These are phyloP conservation scores for Eurytoma californica DNA, from an alignment of 2,888 invertebrate genomes.

Conservation along the genomic window DNA sequence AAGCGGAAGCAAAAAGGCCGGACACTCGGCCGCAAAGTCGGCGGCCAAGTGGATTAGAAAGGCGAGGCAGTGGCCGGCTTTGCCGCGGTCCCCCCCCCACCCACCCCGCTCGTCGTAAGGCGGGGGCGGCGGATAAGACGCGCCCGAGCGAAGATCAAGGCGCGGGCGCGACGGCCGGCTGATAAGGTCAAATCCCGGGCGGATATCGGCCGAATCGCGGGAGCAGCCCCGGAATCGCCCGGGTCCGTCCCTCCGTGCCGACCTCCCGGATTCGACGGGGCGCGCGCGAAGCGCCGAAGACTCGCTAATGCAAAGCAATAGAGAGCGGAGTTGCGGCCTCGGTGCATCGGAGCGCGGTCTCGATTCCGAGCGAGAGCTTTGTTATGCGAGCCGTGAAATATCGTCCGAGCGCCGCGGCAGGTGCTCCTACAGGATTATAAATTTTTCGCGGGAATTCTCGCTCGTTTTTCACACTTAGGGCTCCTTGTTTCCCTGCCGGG, in stretches of 20 bases:
- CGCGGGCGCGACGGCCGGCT: not conserved
- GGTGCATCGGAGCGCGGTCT: not conserved
- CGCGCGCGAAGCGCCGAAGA: not conserved
- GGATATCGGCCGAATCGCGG: not conserved
- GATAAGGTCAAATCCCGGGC: constrained; percentile 25
- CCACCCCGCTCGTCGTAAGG: not conserved
- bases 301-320: constrained; percentile 23
- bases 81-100: too few species aligned
- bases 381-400: not conserved
- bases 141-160: not conserved
- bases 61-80: not conserved
- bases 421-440: not conserved
- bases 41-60: constrained; percentile 46
- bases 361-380: not conserved
- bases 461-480: too few species aligned
- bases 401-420: not conserved
- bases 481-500: too few species aligned
- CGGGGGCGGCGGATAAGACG: constrained; percentile 8
- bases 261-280: not conserved
- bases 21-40: constrained; percentile 39
- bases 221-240: not conserved
- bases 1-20: constrained; percentile 25
- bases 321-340: not conserved
- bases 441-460: too few species aligned
- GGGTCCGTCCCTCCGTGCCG: not conserved